Evolutionary conservation across 2,888 invertebrate species (phyloP).

Genomic region (Congeria kusceri): DNA sequence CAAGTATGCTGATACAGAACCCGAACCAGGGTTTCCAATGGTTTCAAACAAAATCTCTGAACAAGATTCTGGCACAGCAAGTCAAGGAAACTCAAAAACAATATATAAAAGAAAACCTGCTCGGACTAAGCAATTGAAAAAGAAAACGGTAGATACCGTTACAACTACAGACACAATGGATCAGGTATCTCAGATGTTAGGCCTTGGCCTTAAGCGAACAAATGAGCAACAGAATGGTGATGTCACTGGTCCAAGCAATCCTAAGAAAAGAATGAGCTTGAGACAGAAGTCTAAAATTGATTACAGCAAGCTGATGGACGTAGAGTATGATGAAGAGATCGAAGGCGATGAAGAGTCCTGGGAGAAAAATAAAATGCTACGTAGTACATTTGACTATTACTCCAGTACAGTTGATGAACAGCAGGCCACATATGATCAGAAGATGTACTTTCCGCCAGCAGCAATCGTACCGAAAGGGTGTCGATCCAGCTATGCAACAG

Average conservation of each 20-base stretch:
- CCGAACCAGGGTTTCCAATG: no score
- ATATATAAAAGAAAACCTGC: no score
- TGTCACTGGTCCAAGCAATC: background rate
- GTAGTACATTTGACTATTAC: no score
- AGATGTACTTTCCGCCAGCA: conserved; percentile 4
- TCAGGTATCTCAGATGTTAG: conserved; percentile 2
- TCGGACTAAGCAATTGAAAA: no score
- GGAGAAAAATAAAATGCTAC: background rate
- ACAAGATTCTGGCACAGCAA: no score
- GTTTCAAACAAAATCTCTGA: no score
- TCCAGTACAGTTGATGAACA: background rate
- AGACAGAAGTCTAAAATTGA: background rate
- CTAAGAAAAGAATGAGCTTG: conserved; percentile 5
- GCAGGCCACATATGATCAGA: background rate
- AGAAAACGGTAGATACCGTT: no score
- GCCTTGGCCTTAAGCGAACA: background rate
- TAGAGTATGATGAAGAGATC: background rate
- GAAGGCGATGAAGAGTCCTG: background rate
- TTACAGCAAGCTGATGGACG: background rate
- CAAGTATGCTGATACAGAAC: no score
- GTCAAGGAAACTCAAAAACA: no score
- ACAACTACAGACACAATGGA: background rate
- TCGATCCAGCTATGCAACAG: background rate
- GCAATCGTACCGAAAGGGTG: background rate
- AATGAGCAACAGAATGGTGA: background rate